These are phyloP conservation scores for Manis crassicaudata DNA, from an alignment of 2,797 vertebrate genomes.

Conservation along the genomic window DNA sequence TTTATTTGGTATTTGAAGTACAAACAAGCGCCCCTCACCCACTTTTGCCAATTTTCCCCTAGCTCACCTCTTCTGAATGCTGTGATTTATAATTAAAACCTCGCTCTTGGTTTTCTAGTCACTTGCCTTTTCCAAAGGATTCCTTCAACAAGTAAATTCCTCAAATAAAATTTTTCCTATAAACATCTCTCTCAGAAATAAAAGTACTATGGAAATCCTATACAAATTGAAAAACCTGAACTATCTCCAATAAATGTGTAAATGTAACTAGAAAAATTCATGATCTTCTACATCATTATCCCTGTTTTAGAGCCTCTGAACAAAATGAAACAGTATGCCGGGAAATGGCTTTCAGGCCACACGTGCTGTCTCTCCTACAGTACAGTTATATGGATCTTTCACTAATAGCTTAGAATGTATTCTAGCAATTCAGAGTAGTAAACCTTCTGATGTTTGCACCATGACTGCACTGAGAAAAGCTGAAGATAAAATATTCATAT, in stretches of 20 bases:
- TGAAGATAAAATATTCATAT: constrained; percentile 19
- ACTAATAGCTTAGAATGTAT: constrained; percentile 30
- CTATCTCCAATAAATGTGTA: constrained; percentile 15
- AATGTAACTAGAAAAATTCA: constrained; percentile 43
- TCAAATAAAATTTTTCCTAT: neutral
- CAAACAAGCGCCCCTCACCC: neutral
- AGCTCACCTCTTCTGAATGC: neutral
- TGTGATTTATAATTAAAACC: constrained; percentile 19
- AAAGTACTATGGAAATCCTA: constrained; percentile 35
- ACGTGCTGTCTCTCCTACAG: neutral
- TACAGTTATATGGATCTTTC: neutral
- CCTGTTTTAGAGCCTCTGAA: neutral
- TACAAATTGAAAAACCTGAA: constrained; percentile 21
- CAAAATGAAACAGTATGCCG: constrained; percentile 23
- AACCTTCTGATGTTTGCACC: neutral
- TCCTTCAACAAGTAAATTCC: neutral
- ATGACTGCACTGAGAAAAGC: constrained; percentile 1
- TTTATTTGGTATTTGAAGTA: neutral
- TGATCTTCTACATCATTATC: constrained; percentile 27
- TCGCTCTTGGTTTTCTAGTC: neutral
- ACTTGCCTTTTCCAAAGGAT: neutral
- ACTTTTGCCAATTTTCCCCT: neutral
- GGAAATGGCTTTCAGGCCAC: constrained; percentile 47
- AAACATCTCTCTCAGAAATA: neutral
- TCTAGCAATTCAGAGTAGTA: constrained; percentile 3